Base-by-base conservation (phyloP, 2,797 vertebrate genomes). In the Heliangelus exortis region DNA sequence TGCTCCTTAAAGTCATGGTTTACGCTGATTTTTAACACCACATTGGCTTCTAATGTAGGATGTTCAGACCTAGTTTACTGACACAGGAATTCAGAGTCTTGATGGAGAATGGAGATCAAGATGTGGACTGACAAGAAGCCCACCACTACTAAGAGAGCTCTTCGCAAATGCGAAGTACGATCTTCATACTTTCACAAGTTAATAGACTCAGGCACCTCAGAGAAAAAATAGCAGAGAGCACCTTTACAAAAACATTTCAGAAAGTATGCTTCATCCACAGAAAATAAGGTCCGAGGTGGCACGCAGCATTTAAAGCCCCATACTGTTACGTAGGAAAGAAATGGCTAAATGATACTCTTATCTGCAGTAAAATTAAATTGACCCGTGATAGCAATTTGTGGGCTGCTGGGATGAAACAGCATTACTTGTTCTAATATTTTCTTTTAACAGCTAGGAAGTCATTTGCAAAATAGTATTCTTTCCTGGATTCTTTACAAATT, bases 301-400 rank as follows among this genome's bases (percentile, higher is more conserved):
- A 11, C n/a, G 12, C 21, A 47, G 36, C 6, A 17, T 58, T 87
- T 83, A 80, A 67, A 72, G 63, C 39, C 50, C 39, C 54, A 25
- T 76, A 57, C 48, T 58, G 34, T 63, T 89, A 78, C 54, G 39
- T 41, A 80, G 67, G 25, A 71, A 87, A 87, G 57, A 77, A 89
- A 61, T 54, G 12, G 21, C 76, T 88, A 67, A 71, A 84, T 50
- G 7, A 29, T 91, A 43, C 41, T 73, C 53, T 74, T 80, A 80
- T 10, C 43, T 77, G 41, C 72, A 72, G 65, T 83, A 89, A 89
- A 93, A 92, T 91, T 89, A 93, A 91, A 91, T 88, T 90, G 91
- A 86, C 54, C 58, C 26, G 17, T 48, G 13, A 73, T 81, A 76
- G 9, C 19, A 51, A 50, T 88, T 92, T 86, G 31, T 83, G 86